phyloP scores from a whole-genome alignment of 1,140 invertebrate species.

The Drosophila tristis region DNA sequence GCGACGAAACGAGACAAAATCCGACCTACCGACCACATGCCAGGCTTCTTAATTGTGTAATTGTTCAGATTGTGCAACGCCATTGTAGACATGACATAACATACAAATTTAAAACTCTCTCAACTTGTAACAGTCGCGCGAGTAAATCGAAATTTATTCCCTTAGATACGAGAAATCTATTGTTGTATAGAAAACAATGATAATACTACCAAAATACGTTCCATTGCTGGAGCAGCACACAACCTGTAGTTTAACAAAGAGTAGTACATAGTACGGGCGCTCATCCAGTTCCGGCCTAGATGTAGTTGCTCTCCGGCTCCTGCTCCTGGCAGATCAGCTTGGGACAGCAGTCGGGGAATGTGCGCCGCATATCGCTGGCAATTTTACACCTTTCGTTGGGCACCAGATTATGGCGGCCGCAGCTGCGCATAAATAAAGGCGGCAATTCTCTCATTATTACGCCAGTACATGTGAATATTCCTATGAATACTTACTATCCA shows the following conservation, averaged over 20 bases:
- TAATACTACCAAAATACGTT: neutral
- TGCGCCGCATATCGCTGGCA: constrained; percentile 68
- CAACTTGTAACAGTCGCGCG: too few species aligned
- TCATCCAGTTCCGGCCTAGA: constrained; percentile 38
- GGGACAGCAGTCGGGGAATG: constrained; percentile 74
- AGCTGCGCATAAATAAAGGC: constrained; percentile 37
- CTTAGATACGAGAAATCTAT: too few species aligned
- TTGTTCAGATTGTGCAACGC: constrained; percentile 12
- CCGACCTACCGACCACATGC: too few species aligned
- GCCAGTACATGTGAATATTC: neutral
- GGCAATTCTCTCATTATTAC: neutral
- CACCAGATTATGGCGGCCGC: constrained; percentile 73
- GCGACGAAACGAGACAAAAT: too few species aligned
- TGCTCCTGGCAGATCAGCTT: constrained; percentile 63
- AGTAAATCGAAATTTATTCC: too few species aligned
- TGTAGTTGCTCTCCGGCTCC: constrained; percentile 64
- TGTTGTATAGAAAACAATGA: neutral
- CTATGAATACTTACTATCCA: constrained; percentile 47
- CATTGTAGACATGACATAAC: neutral
- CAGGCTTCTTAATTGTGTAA: constrained; percentile 11
- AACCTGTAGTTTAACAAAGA: too few species aligned
- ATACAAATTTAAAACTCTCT: too few species aligned
- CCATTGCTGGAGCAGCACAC: too few species aligned
- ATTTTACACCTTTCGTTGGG: constrained; percentile 70
- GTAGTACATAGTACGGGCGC: neutral